Percentiles rank a stretch among this genome's conserved stretches.
These are phyloP conservation scores for Drosophila infuscata DNA, from an alignment of 2,888 invertebrate genomes.

Conservation along the genomic window DNA sequence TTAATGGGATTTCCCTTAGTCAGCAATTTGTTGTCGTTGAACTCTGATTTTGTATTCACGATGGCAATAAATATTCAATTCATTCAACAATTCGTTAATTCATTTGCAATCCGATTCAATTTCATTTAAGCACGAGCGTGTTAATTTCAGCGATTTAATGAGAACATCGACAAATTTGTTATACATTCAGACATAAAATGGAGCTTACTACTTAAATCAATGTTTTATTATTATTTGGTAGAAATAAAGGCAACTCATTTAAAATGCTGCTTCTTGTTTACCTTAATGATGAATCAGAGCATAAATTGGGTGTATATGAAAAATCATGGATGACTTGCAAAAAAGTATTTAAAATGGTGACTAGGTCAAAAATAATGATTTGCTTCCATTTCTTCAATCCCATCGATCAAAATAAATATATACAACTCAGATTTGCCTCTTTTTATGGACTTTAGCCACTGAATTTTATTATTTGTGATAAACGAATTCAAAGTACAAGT, in stretches of 20 bases:
- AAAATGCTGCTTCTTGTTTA: not conserved
- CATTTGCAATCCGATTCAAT: conserved; percentile 15
- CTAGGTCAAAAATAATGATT: no score
- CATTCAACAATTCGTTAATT: conserved; percentile 2
- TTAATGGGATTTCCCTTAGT: conserved; percentile 13
- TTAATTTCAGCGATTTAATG: conserved; percentile 11
- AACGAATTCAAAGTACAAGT: conserved; percentile 42
- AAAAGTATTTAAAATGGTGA: no score
- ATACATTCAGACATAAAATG: not conserved
- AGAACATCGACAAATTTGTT: not conserved
- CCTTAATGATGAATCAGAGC: not conserved
- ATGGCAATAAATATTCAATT: conserved; percentile 1
- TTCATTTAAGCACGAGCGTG: conserved; percentile 24
- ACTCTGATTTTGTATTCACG: conserved; percentile 14
- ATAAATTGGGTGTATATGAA: not conserved
- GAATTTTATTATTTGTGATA: conserved; percentile 50
- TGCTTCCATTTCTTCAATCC: no score
- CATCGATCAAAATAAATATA: not conserved
- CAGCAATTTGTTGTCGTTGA: conserved; percentile 30
- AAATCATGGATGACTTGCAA: not conserved
- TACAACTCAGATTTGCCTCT: conserved; percentile 4
- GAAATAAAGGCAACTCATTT: not conserved
- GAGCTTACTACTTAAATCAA: not conserved
- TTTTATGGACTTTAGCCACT: conserved; percentile 30
- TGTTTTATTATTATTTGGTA: not conserved